Base-by-base conservation (phyloP, 1,140 invertebrate species). In the Chironomus striatipennis region DNA sequence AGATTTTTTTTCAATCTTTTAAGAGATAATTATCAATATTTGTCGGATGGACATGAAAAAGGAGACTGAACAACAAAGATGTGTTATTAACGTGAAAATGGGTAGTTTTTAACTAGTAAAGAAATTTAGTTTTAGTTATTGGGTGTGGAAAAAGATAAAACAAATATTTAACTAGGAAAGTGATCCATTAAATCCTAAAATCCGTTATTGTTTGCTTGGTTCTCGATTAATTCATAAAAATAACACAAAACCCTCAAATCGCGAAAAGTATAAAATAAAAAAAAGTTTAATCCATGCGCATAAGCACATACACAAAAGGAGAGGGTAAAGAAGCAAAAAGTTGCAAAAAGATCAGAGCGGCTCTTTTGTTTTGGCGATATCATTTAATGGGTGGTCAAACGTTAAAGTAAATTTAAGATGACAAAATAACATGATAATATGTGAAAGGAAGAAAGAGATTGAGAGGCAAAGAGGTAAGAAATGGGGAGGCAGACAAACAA, bases 371-470 rank as follows among this genome's bases (percentile, higher is more conserved):
- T 18, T 70, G 65, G 20, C 65, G 65, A 70, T 21, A 70, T 70
- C 20, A 9, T 70, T 70, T 70, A 70, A 70, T 70, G 65, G 65
- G 65, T 70, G 65, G 65, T 70, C 65, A 70, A 70, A 70, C 17
- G 65, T 21, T 70, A 70, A 70, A 70, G 65, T 17, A 70, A 70
- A 70, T 70, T 70, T 70, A 70, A 70, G 65, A 70, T 21, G 65
- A 70, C 65, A 70, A 70, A 70, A 18, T 70, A 70, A 70, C 65
- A 70, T 70, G 65, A 70, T 70, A 70, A 70, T 70, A 70, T 70
- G 65, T 21, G 65, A 70, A 70, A 21, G 20, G 65, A 20, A 21
- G 10, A 70, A 9, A 70, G 24, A 34, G 24, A 34, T 34, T 34
- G 24, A 34, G 24, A 34, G 24, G 24, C 24, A 34, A 5, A 34